Evolutionary conservation across 2,113 vertebrate genomes (phyloP), one percentile per base, ranked within the genome.

Genomic region (Vireo altiloquus): DNA sequence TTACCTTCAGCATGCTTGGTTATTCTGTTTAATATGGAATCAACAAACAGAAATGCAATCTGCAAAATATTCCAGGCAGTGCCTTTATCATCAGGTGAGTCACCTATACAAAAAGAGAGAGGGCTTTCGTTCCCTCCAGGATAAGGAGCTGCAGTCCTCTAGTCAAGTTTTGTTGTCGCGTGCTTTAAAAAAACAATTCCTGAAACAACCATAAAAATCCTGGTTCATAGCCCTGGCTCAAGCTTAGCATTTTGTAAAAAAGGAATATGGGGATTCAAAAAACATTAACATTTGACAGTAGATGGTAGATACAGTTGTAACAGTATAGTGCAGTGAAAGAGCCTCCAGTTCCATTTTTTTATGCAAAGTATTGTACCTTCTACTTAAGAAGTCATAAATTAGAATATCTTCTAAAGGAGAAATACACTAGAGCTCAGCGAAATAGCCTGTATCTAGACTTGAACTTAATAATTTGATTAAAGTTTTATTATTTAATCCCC

Each of bases 1-100:
- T 98, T 98, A 98, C 98, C 97, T 98, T 99, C 97, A 96, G 91
- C 94, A 95, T 59, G 95, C 97, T 98, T 94, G 94, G 97, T 95
- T 97, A 97, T 97, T 98, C 97, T 93, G 96, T 96, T 98, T 98
- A 98, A 96, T 97, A 97, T 90, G 98, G 98, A 98, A 98, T 97
- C 98, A 98, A 98, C 98, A 98, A 98, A 98, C 95, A 92, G 95
- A 98, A 97, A 97, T 7, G 94, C 94, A 96, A 97, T 97, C 97
- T 96, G 97, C 91, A 97, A 98, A 98, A 98, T 97, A 98, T 98
- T 98, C 98, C 95, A 96, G 97, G 85, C 86, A 81, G 96, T 96
- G 96, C 90, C 98, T 98, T 98, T 90, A 91, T 95, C 91, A 95
- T 85, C 31, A 50, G 92, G 96, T 97, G 96, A 96, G 68, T 84